Percentiles rank a stretch among this genome's conserved stretches.
Conservation (phyloP, 1,140 invertebrate species). For the Diuraphis noxia region DNA sequence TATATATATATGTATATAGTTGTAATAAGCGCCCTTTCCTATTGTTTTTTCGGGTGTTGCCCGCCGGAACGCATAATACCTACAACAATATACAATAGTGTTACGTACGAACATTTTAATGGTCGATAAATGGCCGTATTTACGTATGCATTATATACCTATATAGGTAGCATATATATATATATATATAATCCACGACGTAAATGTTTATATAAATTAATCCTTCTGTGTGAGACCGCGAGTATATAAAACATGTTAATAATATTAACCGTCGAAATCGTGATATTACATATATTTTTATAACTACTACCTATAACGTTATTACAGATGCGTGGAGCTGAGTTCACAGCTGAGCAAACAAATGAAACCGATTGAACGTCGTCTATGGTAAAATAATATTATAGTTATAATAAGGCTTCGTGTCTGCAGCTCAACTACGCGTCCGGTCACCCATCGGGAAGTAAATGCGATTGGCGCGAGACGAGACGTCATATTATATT, state of each 20-base stretch:
- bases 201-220: neutral
- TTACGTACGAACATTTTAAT: neutral
- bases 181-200: too few species aligned
- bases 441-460: slow-evolving; percentile 21
- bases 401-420: slow-evolving; percentile 15
- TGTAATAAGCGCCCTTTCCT: neutral
- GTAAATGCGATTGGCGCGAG: neutral
- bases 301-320: too few species aligned
- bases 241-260: neutral
- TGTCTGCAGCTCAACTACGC: neutral
- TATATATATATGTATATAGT: neutral
- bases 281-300: neutral
- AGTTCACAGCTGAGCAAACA: slow-evolving; percentile 18
- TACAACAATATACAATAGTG: neutral
- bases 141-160: neutral
- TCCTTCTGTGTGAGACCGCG: neutral
- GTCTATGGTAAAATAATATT: too few species aligned
- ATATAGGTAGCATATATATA: too few species aligned
- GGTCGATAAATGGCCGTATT: neutral
- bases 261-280: neutral
- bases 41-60: neutral
- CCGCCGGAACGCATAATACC: neutral
- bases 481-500: neutral
- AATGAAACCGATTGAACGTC: neutral
- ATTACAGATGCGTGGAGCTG: neutral